A percentile compares a stretch with the other conserved stretches of the same genome.
These are phyloP conservation scores for Globicephala melas DNA, from an alignment of 2,113 vertebrate species.

Conservation along the genomic window DNA sequence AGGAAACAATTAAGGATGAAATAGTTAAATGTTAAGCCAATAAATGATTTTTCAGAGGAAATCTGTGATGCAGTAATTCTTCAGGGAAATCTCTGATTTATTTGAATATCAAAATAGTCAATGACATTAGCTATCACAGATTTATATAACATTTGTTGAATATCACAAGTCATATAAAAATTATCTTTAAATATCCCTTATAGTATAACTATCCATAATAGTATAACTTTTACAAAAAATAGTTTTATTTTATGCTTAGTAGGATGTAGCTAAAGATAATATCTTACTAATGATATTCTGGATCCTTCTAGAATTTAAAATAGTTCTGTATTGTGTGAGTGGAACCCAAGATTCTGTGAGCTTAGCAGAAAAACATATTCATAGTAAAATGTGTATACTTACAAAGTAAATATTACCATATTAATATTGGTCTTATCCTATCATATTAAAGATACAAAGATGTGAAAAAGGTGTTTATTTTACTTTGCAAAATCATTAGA, in stretches of 20 bases:
- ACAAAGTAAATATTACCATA: neutral
- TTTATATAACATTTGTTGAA: neutral
- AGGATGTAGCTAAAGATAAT: neutral
- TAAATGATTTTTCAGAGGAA: neutral
- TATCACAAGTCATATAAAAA: neutral
- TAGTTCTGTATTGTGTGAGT: neutral
- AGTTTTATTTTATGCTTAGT: neutral
- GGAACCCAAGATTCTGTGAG: neutral
- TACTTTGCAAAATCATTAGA: neutral
- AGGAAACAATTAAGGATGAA: neutral
- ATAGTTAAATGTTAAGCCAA: conserved; percentile 1
- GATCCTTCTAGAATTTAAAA: neutral
- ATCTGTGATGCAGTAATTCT: neutral
- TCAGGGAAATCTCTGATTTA: neutral
- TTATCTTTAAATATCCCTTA: neutral
- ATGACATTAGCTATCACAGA: neutral
- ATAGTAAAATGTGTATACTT: neutral
- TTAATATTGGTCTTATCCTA: neutral
- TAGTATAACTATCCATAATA: neutral
- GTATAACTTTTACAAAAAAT: neutral
- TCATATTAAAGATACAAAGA: neutral
- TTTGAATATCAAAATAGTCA: neutral
- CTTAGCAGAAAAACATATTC: neutral
- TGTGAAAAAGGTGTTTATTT: neutral
- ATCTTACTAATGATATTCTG: neutral